Conservation (phyloP, 2,888 invertebrate genomes). For the Hyalella azteca region DNA sequence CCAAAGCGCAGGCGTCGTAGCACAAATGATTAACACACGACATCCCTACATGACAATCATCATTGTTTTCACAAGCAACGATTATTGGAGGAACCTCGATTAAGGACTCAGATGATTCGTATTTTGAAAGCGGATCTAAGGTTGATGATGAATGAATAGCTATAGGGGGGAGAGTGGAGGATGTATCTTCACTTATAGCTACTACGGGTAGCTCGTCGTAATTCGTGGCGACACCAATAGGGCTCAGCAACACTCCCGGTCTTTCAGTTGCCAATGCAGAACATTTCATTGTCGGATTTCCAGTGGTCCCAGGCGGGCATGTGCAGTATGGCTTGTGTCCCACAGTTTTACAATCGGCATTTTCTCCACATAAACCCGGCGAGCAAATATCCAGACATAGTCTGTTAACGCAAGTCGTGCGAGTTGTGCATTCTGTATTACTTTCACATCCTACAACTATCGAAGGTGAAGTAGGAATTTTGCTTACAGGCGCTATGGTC, state of each 20-base stretch:
- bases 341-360: constrained; percentile 61
- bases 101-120: constrained; percentile 67
- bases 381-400: constrained; percentile 82
- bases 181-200: constrained; percentile 38
- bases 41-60: constrained; percentile 84
- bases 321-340: constrained; percentile 61
- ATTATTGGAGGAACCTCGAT: constrained; percentile 61
- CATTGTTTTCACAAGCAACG: constrained; percentile 83
- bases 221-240: constrained; percentile 26
- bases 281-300: constrained; percentile 62
- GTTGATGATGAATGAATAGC: constrained; percentile 69
- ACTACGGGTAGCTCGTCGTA: constrained; percentile 4
- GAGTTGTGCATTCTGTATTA: constrained; percentile 81
- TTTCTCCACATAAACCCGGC: constrained; percentile 72
- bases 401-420: constrained; percentile 81
- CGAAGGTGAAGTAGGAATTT: constrained; percentile 40
- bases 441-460: constrained; percentile 77
- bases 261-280: constrained; percentile 41
- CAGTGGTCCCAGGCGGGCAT: constrained; percentile 61
- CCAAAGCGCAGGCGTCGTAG: constrained; percentile 64
- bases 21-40: constrained; percentile 86
- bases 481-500: constrained; percentile 3
- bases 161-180: constrained; percentile 31
- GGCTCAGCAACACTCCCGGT: constrained; percentile 10
- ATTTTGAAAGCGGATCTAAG: constrained; percentile 76